Evolutionary conservation across 2,888 invertebrate genomes (phyloP).

Genomic region (Byasa hedistus): DNA sequence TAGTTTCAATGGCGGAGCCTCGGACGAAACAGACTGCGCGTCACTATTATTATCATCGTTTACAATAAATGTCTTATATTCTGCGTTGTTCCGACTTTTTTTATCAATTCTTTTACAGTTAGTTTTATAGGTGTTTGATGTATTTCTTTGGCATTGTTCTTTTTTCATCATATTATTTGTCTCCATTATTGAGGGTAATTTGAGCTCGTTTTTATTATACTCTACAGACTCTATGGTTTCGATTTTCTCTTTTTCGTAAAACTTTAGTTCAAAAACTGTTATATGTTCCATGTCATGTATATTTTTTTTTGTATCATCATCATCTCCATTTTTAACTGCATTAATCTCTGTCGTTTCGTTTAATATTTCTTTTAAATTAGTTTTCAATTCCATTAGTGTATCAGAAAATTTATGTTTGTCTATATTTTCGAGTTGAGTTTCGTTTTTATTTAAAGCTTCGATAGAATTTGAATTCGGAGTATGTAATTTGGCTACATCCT

Average conservation of each 20-base stretch:
- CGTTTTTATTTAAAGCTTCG: constrained; percentile 53
- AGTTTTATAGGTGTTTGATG: constrained; percentile 53
- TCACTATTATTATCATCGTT: constrained; percentile 61
- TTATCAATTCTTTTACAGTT: constrained; percentile 57
- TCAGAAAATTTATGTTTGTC: constrained; percentile 55
- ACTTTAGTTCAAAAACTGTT: constrained; percentile 62
- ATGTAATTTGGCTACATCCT: constrained; percentile 53
- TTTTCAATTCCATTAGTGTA: constrained; percentile 61
- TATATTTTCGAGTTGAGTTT: constrained; percentile 2
- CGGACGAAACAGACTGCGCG: constrained; percentile 54
- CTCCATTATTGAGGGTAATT: constrained; percentile 61
- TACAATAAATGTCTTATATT: constrained; percentile 64
- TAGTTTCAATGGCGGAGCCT: constrained; percentile 68
- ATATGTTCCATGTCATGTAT: constrained; percentile 69
- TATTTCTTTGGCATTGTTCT: constrained; percentile 49
- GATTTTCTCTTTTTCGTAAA: constrained; percentile 44
- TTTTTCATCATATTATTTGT: constrained; percentile 54
- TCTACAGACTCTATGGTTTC: constrained; percentile 31
- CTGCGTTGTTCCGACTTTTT: constrained; percentile 51
- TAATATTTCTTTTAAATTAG: constrained; percentile 58
- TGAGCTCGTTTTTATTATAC: constrained; percentile 42
- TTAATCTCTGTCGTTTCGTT: constrained; percentile 44
- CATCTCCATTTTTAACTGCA: constrained; percentile 36
- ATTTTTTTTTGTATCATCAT: constrained; percentile 42
- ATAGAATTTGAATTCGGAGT: constrained; percentile 68